Evolutionary conservation across 2,888 invertebrate genomes (phyloP).

Genomic region (Zhuqinia jingwanae): DNA sequence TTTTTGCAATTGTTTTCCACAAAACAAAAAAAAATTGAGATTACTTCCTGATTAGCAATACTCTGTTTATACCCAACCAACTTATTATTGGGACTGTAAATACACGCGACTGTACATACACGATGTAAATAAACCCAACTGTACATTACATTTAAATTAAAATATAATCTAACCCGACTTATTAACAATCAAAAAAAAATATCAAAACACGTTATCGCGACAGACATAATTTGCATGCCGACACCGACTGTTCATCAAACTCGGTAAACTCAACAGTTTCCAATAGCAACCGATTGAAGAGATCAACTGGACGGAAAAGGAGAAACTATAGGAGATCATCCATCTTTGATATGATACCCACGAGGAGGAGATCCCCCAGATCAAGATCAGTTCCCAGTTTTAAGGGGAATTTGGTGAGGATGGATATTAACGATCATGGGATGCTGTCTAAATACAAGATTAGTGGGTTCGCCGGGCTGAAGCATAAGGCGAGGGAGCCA

Average conservation of each 20-base stretch:
- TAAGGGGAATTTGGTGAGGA: background rate
- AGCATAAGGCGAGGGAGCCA: conserved; percentile 14
- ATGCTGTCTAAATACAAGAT: conserved; percentile 44
- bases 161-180: too few species aligned
- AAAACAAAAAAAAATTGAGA: too few species aligned
- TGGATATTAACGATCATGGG: background rate
- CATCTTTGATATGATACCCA: background rate
- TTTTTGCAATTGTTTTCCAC: too few species aligned
- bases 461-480: conserved; percentile 27
- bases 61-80: too few species aligned
- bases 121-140: too few species aligned
- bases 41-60: too few species aligned
- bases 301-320: background rate
- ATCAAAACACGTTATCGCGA: background rate
- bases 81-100: too few species aligned
- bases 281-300: background rate
- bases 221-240: background rate
- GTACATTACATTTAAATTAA: too few species aligned
- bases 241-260: too few species aligned
- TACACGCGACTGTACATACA: too few species aligned
- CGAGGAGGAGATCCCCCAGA: background rate
- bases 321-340: background rate
- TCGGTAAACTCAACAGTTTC: too few species aligned
- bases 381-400: background rate
- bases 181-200: background rate